phyloP scores from a whole-genome alignment of 2,797 vertebrate genomes.

The Eupleurogrammus muticus region DNA sequence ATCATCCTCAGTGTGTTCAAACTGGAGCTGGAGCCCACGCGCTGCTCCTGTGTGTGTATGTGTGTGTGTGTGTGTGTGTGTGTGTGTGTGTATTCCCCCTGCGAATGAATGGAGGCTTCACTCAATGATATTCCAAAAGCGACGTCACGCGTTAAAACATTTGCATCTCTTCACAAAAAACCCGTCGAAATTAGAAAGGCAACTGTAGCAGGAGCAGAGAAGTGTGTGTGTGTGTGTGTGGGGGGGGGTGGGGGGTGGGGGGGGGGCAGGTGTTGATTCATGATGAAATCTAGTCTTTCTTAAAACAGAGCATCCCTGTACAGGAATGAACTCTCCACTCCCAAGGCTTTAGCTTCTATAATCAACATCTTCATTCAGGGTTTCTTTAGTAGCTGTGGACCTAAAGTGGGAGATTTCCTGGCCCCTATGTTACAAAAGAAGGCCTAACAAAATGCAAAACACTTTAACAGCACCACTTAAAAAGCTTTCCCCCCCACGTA shows the following conservation, averaged over 20 bases:
- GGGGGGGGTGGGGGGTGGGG: no score
- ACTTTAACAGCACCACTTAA: constrained; percentile 10
- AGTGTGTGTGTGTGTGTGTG: no score
- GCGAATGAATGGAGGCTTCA: constrained; percentile 69
- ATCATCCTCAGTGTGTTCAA: constrained; percentile 58
- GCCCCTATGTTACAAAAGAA: constrained; percentile 17
- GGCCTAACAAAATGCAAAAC: constrained; percentile 32
- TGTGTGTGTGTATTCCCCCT: constrained; percentile 23
- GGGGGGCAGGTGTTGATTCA: constrained; percentile 57
- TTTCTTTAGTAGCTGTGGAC: constrained; percentile 15
- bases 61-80: constrained; percentile 25
- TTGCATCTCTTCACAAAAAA: constrained; percentile 80
- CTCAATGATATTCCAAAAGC: constrained; percentile 68
- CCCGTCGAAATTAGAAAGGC: constrained; percentile 75
- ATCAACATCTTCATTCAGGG: constrained; percentile 57
- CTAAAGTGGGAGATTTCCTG: constrained; percentile 27
- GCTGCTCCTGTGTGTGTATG: constrained; percentile 28
- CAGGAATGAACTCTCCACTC: constrained; percentile 45
- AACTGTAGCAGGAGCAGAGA: constrained; percentile 69
- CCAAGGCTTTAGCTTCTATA: constrained; percentile 35
- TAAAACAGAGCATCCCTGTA: constrained; percentile 52
- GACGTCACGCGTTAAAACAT: constrained; percentile 77
- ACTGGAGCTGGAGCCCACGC: constrained; percentile 58
- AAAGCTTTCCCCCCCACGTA: constrained; percentile 32
- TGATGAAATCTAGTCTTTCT: constrained; percentile 56